Base-by-base conservation (phyloP, 2,113 vertebrate genomes). In the Epinephelus fuscoguttatus region DNA sequence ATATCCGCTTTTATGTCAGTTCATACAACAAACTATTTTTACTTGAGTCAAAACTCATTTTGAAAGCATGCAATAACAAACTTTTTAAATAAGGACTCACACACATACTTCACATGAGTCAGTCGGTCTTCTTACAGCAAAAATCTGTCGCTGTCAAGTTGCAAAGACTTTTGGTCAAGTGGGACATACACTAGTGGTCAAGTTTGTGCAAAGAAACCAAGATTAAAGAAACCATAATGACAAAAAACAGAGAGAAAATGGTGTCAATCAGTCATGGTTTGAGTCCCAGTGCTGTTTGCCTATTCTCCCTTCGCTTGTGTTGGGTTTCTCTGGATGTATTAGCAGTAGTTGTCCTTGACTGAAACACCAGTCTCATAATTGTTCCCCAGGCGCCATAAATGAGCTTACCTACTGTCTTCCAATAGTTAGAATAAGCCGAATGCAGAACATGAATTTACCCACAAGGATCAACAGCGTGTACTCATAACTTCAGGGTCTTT, bases 401-500 rank as follows among this genome's bases (percentile, higher is more conserved):
- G 6, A 13, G 14, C 55, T 50, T n/a, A 37, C 4, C 4, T 47
- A 27, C 55, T 45, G 45, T 61, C 15, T 45, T 53, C 84, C 25
- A 40, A 47, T 68, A 69, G 47, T 59, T 17, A 64, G 61, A 27
- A 84, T 67, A 27, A 57, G 42, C 61, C 27, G 49, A n/a, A 80
- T 70, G 69, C 50, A 77, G 33, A 77, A 18, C 59, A 53, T 71
- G 47, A 76, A 27, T 74, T 80, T 47, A 62, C 57, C 33, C 27
- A 42, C 11, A 6, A 49, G 50, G 49, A 78, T 78, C 70, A 72
- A 62, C 77, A 73, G 12, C 8, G 0, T 66, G 40, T 63, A 15
- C 68, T 30, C 30, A 64, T 70, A 82, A 81, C 75, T 83, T 70
- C 23, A 11, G 69, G 56, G 47, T 81, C 53, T 80, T 68, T 78